These are phyloP conservation scores for Poeciliopsis occidentalis DNA, from an alignment of 2,113 vertebrate species.

Conservation along the genomic window DNA sequence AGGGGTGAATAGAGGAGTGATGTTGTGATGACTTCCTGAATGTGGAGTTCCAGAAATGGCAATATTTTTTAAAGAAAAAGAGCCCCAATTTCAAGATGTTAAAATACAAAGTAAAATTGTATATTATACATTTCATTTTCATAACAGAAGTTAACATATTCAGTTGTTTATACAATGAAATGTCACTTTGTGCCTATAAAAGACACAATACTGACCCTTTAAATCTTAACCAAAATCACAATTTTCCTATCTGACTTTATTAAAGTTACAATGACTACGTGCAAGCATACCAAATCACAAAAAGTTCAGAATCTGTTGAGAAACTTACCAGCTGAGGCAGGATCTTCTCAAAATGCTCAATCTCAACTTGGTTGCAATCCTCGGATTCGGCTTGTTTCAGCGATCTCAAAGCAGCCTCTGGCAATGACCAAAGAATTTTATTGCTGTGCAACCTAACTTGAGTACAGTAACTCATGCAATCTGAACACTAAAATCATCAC, in stretches of 20 bases:
- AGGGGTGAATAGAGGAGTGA: too few species aligned
- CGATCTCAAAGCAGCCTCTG: constrained; percentile 79
- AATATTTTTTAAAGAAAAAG: too few species aligned
- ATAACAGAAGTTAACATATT: too few species aligned
- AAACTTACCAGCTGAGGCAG: constrained; percentile 80
- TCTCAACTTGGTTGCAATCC: constrained; percentile 72
- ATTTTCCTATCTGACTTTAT: neutral
- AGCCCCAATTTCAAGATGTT: too few species aligned
- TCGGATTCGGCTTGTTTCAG: constrained; percentile 79
- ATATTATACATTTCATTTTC: neutral
- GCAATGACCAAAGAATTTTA: neutral
- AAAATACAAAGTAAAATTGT: too few species aligned
- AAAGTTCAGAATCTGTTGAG: neutral
- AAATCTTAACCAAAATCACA: neutral
- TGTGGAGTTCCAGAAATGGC: too few species aligned
- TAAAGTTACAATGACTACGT: neutral
- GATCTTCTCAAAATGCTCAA: constrained; percentile 84
- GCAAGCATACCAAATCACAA: neutral
- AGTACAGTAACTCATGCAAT: neutral
- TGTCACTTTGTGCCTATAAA: too few species aligned
- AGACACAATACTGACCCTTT: too few species aligned
- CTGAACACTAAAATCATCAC: constrained; percentile 44
- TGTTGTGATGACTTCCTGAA: too few species aligned
- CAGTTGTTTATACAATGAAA: too few species aligned
- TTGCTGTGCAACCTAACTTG: neutral